Conservation (phyloP, 2,888 invertebrate species). For the Parnassius apollo region DNA sequence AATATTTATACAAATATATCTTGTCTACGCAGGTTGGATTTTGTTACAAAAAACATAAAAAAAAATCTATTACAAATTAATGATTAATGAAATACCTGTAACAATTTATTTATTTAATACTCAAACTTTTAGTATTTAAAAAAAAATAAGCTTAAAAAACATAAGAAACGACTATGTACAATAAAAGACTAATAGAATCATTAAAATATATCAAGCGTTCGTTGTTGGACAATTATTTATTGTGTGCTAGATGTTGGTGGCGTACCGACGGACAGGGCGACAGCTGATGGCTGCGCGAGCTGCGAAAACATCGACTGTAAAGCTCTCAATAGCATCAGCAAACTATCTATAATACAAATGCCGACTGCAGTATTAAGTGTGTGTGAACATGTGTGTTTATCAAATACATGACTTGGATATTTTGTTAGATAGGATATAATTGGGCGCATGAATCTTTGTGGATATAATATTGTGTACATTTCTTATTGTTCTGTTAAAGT, state of each 20-base stretch:
- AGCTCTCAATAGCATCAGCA: conserved; percentile 26
- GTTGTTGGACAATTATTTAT: conserved; percentile 13
- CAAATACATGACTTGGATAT: conserved; percentile 33
- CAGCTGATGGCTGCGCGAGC: conserved; percentile 47
- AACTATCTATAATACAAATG: conserved; percentile 27
- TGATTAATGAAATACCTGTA: no score
- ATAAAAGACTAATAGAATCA: not conserved
- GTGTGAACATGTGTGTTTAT: conserved; percentile 47
- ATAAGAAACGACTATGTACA: no score
- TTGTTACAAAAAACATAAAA: no score
- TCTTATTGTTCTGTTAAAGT: no score
- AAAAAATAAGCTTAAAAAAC: no score
- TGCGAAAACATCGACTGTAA: conserved; percentile 46
- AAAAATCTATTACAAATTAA: no score
- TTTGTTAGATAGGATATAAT: not conserved
- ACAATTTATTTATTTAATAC: no score
- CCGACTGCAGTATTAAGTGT: conserved; percentile 27
- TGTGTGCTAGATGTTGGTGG: not conserved
- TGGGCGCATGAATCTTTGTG: not conserved
- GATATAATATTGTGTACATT: no score
- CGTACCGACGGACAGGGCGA: conserved; percentile 41
- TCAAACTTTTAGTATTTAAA: no score
- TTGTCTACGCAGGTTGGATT: no score
- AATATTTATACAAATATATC: no score
- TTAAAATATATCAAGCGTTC: conserved; percentile 2